These are phyloP conservation scores for Urocitellus parryii DNA, from an alignment of 2,113 vertebrate genomes.

Conservation along the genomic window DNA sequence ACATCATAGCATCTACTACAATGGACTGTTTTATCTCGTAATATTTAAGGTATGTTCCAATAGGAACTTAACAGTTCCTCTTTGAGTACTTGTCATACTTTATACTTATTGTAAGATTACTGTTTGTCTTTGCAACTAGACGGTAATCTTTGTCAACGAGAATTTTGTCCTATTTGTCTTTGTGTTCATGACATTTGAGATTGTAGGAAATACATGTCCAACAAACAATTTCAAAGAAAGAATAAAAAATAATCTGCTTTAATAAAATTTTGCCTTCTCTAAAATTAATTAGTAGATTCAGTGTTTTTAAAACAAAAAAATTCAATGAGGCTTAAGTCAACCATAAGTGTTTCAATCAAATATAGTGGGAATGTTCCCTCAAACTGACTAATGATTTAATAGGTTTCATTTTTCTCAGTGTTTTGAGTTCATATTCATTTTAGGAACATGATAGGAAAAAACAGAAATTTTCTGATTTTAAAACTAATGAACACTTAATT, in stretches of 20 bases:
- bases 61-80: background rate
- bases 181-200: background rate
- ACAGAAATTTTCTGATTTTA: background rate
- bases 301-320: background rate
- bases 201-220: background rate
- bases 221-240: background rate
- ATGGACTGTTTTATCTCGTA: background rate
- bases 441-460: background rate
- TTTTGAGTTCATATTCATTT: background rate
- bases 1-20: background rate
- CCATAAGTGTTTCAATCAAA: conserved; percentile 2
- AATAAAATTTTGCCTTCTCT: background rate
- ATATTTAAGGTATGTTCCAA: background rate
- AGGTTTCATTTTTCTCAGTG: background rate
- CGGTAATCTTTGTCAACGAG: background rate
- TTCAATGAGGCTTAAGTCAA: background rate
- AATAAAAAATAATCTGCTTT: conserved; percentile 3
- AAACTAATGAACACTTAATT: background rate
- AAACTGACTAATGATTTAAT: background rate
- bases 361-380: background rate
- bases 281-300: background rate
- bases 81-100: background rate
- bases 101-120: background rate
- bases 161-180: background rate
- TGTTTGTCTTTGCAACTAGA: background rate